Base-by-base conservation (phyloP, 2,113 vertebrate genomes). In the Pristiophorus japonicus region DNA sequence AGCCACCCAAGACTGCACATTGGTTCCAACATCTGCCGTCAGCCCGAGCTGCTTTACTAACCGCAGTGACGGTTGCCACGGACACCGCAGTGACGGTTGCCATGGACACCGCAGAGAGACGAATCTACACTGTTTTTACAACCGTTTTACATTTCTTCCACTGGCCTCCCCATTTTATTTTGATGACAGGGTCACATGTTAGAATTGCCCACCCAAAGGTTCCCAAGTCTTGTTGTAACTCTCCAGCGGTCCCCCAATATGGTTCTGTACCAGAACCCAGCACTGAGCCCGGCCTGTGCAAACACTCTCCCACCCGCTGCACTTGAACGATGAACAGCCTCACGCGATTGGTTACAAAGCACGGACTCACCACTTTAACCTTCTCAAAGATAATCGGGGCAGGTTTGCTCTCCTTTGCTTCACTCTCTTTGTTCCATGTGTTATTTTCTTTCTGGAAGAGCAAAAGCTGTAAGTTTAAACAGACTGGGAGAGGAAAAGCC, bases 361-460 rank as follows among this genome's bases (percentile, higher is more conserved):
- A 27, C 7, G 8, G 95, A 97, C 96, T 96, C 94, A 99, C 99
- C 99, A 98, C 97, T 97, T 99, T 99, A 97, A 99, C 99, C 97
- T 99, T 99, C 97, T 99, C 99, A 97, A 99, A 99, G 96, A 99
- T 98, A 95, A 99, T 97, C 18, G 98, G 98, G 51, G 98, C 97
- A 96, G 98, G 97, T 96, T 99, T 99, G 55, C 97, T 97, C 45
- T 98, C 98, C 0, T 96, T 96, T 47, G 98, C 97, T 95, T 98
- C 98, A 22, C 96, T 98, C 95, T 97, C 98, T 97, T 98, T 99
- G 96, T 98, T 98, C 97, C 98, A 98, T 92, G 97, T 98, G 95
- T 97, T 97, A 87, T 97, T 98, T 96, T 99, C 99, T 98, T 99
- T 99, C 99, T 99, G 97, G 18, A 62, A 75, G 96, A 87, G 88